These are phyloP conservation scores for Ctenodactylus gundi DNA, from an alignment of 2,113 vertebrate species.

Conservation along the genomic window DNA sequence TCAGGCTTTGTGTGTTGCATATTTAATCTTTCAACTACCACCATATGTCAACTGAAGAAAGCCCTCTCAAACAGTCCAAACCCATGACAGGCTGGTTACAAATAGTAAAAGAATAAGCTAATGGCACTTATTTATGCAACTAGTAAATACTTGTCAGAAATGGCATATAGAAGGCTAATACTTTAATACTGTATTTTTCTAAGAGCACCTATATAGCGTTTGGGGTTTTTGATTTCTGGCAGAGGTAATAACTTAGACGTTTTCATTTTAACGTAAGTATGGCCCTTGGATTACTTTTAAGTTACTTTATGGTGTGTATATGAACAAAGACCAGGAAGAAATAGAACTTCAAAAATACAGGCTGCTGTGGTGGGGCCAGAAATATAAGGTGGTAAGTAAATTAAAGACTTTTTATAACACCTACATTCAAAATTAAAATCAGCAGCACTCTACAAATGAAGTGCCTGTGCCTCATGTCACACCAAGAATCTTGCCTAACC, in stretches of 20 bases:
- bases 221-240: constrained; percentile 38
- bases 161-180: background rate
- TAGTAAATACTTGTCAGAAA: background rate
- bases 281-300: background rate
- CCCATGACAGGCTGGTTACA: background rate
- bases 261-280: constrained; percentile 58
- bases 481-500: constrained; percentile 68
- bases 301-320: constrained; percentile 10
- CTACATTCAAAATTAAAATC: constrained; percentile 75
- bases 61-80: constrained; percentile 11
- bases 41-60: background rate
- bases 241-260: constrained; percentile 48
- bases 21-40: constrained; percentile 60
- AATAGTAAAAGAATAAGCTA: constrained; percentile 21
- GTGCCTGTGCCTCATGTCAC: constrained; percentile 83
- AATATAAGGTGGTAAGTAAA: constrained; percentile 32
- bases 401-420: constrained; percentile 61
- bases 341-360: constrained; percentile 30
- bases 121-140: constrained; percentile 66
- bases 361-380: constrained; percentile 52
- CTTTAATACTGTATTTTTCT: constrained; percentile 65
- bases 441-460: constrained; percentile 73
- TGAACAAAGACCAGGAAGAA: constrained; percentile 41
- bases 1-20: constrained; percentile 60
- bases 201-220: background rate